Evolutionary conservation across 2,113 vertebrate genomes (phyloP).

Genomic region (Sander lucioperca): DNA sequence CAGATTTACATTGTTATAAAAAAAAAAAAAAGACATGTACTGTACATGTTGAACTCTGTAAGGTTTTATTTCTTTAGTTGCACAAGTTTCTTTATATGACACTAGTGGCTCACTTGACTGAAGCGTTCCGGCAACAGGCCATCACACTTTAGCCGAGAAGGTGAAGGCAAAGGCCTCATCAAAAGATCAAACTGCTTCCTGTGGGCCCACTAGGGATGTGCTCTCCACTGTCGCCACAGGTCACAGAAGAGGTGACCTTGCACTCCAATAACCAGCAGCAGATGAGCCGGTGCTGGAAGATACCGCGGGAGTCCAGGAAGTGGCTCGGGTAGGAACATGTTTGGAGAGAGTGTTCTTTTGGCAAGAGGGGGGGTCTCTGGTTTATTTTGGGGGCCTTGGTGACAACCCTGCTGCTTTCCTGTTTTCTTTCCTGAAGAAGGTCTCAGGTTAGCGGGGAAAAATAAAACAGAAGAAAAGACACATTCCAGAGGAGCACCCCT

Average conservation of each 20-base stretch:
- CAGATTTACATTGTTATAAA: neutral
- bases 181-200: conserved; percentile 68
- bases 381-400: conserved; percentile 60
- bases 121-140: neutral
- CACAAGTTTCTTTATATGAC: neutral
- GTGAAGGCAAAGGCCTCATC: conserved; percentile 49
- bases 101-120: neutral
- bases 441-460: conserved; percentile 48
- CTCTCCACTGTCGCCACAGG: conserved; percentile 61
- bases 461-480: conserved; percentile 49
- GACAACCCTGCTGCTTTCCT: conserved; percentile 68
- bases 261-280: conserved; percentile 70
- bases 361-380: conserved; percentile 26
- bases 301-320: conserved; percentile 66
- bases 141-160: conserved; percentile 41
- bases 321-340: conserved; percentile 41
- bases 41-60: neutral
- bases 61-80: neutral
- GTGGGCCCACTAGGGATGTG: conserved; percentile 48
- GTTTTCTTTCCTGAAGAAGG: conserved; percentile 62
- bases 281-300: conserved; percentile 70
- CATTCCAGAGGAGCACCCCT: conserved; percentile 7
- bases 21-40: neutral
- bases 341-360: conserved; percentile 60
- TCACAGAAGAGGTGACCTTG: conserved; percentile 61